These are phyloP conservation scores for Pipistrellus kuhlii DNA, from an alignment of 2,797 vertebrate genomes.

Conservation along the genomic window DNA sequence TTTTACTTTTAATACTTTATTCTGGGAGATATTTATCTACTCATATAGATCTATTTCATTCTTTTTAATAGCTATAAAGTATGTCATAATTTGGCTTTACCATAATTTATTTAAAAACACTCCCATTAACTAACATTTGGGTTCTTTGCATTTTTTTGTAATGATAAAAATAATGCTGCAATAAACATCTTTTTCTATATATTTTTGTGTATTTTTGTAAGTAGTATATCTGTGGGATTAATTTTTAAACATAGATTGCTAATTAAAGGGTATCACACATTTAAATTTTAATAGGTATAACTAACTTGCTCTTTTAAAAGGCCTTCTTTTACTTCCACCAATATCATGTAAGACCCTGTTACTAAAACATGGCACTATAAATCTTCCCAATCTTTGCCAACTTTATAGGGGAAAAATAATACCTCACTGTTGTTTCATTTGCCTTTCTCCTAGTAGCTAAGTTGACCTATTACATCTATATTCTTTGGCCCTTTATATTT, in stretches of 20 bases:
- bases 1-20: conserved; percentile 30
- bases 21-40: not conserved
- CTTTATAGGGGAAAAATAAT: not conserved
- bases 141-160: not conserved
- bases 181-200: not conserved
- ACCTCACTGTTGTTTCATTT: not conserved
- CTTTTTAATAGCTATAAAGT: conserved; percentile 22
- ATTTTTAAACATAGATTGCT: conserved; percentile 40
- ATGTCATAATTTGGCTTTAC: not conserved
- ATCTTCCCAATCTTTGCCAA: not conserved
- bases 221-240: not conserved
- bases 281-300: conserved; percentile 39
- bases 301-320: conserved; percentile 2
- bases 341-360: conserved; percentile 20
- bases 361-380: not conserved
- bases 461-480: not conserved
- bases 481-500: conserved; percentile 29
- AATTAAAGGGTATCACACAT: not conserved
- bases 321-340: conserved; percentile 55
- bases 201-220: conserved; percentile 13
- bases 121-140: not conserved
- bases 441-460: not conserved
- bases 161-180: not conserved
- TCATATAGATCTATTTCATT: not conserved
- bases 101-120: conserved; percentile 47